Evolutionary conservation across 2,113 vertebrate genomes (phyloP).

Genomic region (Psilopogon haemacephalus): DNA sequence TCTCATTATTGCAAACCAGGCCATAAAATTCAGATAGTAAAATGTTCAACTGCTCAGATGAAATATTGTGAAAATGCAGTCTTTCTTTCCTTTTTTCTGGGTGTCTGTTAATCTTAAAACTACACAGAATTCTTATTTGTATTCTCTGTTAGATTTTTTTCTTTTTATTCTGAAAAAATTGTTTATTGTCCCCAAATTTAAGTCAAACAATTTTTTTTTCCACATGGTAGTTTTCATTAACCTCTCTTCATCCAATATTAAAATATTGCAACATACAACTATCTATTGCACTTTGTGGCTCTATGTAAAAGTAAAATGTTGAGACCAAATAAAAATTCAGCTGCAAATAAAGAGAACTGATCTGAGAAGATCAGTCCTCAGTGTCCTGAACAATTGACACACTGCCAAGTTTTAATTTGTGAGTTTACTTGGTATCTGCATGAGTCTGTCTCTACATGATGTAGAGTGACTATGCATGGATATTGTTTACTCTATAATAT

Average conservation of each 20-base stretch:
- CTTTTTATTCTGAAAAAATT: not conserved
- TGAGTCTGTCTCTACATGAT: not conserved
- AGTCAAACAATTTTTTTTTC: not conserved
- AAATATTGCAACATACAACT: not conserved
- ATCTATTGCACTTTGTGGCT: not conserved
- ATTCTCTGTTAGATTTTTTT: not conserved
- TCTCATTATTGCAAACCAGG: slow-evolving; percentile 25
- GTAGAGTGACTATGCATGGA: not conserved
- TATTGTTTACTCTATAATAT: not conserved
- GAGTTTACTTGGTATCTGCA: not conserved
- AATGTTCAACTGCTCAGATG: not conserved
- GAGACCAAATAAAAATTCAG: not conserved
- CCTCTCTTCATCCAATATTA: not conserved
- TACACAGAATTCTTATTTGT: not conserved
- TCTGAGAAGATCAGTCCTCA: not conserved
- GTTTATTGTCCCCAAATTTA: not conserved
- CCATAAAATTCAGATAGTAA: slow-evolving; percentile 27
- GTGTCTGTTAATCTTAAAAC: not conserved
- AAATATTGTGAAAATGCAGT: not conserved
- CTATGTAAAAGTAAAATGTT: not conserved
- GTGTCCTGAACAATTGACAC: not conserved
- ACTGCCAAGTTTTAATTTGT: not conserved
- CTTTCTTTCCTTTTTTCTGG: not conserved
- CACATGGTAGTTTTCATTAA: not conserved
- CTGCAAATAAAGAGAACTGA: not conserved